These are phyloP conservation scores for Crypturellus undulatus DNA, from an alignment of 2,113 vertebrate genomes.

Conservation along the genomic window DNA sequence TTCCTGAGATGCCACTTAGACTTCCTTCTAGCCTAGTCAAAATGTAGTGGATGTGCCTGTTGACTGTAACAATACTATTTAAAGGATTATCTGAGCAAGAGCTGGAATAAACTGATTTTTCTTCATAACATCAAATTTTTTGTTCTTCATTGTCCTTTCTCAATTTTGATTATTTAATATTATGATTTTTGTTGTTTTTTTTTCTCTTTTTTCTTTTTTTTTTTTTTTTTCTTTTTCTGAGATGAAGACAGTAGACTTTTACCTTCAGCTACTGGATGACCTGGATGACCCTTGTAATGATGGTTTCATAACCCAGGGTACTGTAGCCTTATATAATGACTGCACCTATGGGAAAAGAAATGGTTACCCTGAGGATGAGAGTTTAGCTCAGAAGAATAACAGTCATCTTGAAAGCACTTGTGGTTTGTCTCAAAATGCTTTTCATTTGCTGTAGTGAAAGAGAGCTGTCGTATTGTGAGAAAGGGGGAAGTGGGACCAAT, in stretches of 20 bases:
- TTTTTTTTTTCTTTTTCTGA: neutral
- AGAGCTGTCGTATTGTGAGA: neutral
- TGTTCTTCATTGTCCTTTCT: neutral
- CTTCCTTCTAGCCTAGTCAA: neutral
- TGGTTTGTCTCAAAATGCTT: neutral
- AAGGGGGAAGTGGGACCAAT: neutral
- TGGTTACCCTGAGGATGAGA: neutral
- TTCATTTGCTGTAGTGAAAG: neutral
- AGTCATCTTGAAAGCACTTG: neutral
- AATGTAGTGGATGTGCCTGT: neutral
- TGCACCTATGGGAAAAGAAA: neutral
- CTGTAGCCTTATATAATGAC: neutral
- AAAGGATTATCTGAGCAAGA: neutral
- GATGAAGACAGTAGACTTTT: neutral
- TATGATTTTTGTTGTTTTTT: neutral
- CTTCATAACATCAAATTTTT: neutral
- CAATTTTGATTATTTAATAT: neutral
- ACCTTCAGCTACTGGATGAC: neutral
- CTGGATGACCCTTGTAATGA: neutral
- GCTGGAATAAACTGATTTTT: neutral
- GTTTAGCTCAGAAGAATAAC: neutral
- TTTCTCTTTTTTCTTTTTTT: too few species aligned
- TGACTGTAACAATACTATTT: neutral
- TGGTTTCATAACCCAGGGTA: neutral
- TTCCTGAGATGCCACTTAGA: neutral